These are phyloP conservation scores for Mythimna ferrago DNA, from an alignment of 2,888 invertebrate genomes.

Conservation along the genomic window DNA sequence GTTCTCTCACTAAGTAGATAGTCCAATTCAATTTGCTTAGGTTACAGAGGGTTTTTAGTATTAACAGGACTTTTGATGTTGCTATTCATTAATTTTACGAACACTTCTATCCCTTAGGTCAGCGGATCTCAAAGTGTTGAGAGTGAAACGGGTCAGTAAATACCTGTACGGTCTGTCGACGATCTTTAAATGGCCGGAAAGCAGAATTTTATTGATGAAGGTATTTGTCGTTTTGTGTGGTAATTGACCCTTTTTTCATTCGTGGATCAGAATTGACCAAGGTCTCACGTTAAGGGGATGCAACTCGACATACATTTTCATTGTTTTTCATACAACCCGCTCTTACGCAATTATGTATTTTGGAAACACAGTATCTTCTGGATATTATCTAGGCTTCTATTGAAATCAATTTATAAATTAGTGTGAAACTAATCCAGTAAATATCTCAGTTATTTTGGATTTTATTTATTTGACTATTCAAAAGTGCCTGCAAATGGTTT, in stretches of 20 bases:
- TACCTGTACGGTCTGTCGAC: neutral
- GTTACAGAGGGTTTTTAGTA: constrained; percentile 65
- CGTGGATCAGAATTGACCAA: neutral
- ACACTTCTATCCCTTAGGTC: constrained; percentile 53
- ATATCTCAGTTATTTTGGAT: no score
- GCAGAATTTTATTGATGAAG: neutral
- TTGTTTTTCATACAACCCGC: no score
- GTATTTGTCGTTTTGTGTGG: neutral
- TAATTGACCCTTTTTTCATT: neutral
- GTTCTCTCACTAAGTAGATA: constrained; percentile 49
- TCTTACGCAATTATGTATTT: no score
- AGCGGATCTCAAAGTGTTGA: constrained; percentile 30
- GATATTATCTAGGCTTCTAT: no score
- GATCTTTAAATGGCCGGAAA: neutral
- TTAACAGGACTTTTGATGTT: constrained; percentile 65
- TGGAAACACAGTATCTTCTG: no score
- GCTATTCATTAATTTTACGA: constrained; percentile 70
- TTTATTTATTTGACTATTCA: no score
- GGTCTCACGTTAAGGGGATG: no score
- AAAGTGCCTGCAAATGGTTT: no score
- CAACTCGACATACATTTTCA: no score
- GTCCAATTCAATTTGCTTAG: constrained; percentile 71
- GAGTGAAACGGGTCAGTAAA: constrained; percentile 17
- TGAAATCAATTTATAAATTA: no score
- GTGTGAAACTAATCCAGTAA: no score